Base-by-base conservation (phyloP, 1,140 invertebrate genomes). In the Psix sp. region DNA sequence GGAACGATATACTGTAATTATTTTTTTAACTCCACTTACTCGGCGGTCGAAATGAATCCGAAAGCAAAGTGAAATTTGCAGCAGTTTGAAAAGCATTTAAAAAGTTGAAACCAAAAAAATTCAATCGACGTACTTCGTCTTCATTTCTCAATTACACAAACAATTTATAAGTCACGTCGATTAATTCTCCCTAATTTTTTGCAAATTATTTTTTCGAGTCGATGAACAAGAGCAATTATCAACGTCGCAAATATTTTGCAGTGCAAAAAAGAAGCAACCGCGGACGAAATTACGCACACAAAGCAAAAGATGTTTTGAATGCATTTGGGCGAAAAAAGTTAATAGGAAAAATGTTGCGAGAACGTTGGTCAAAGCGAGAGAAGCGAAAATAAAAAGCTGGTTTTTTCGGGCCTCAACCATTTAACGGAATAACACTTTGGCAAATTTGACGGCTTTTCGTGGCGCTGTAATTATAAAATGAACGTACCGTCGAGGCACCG, bases 381-480 rank as follows among this genome's bases (percentile, higher is more conserved):
- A 6, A 38, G 11, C 10, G 13, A 3, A 39, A 6, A 10, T 18
- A 39, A 39, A 39, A 39, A 18, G 38, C 15, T 36, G 33, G 18
- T 16, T 16, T 31, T 46, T 56, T 29, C 10, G n/a, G 4, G 11
- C 0, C 33, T 1, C 49, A 40, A 35, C 3, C 24, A 42, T 57
- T 36, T 57, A 46, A 57, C 49, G 17, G 63, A 49, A 67, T 57
- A 67, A 48, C 11, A 46, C 31, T 45, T 54, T 18, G 65, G 31
- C 60, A 60, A 70, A 70, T 70, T 70, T 60, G 66, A 70, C 66
- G 56, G 46, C 54, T 49, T 72, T 29, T 49, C 46, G 51, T 46
- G n/a, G 54, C 57, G 35, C 51, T 59, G 51, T 65, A 65, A 72
- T 72, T 72, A 72, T 59, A 60, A 65, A 72, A 72, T 65, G 68